phyloP scores from a whole-genome alignment of 2,113 vertebrate species.

The Eretmochelys imbricata region DNA sequence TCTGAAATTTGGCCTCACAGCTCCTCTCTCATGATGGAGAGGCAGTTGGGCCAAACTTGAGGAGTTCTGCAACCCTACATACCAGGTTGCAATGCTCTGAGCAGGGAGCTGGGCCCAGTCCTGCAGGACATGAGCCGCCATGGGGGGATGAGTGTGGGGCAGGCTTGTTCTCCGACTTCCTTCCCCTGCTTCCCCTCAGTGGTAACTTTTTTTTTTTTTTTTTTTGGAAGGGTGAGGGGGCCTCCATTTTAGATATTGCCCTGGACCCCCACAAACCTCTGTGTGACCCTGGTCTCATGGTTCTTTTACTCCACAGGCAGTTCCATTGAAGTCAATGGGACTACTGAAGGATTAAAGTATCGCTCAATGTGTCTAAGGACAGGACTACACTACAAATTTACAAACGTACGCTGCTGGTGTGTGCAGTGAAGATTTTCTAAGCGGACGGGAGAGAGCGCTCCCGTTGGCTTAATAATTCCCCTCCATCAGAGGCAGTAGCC shows the following conservation, averaged over 20 bases:
- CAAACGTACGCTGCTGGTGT: too few species aligned
- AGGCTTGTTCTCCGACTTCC: too few species aligned
- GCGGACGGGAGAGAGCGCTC: too few species aligned
- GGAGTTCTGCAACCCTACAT: neutral
- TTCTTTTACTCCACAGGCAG: neutral
- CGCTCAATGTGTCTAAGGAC: neutral
- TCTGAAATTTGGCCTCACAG: neutral
- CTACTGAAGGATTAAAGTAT: neutral
- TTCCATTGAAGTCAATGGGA: neutral
- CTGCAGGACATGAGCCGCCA: too few species aligned
- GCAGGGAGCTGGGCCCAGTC: neutral
- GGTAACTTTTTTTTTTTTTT: too few species aligned
- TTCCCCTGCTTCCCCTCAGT: too few species aligned
- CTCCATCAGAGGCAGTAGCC: neutral
- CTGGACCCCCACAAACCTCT: neutral
- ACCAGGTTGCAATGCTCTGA: neutral
- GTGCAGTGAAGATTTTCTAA: neutral
- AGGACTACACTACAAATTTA: too few species aligned
- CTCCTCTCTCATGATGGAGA: neutral
- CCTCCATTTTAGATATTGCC: too few species aligned
- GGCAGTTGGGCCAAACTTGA: neutral
- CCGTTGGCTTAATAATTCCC: too few species aligned
- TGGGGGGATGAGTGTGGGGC: too few species aligned
- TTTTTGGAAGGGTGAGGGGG: too few species aligned
- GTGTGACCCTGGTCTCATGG: neutral